Conservation (phyloP, 2,113 vertebrate species). For the Aptenodytes patagonicus region DNA sequence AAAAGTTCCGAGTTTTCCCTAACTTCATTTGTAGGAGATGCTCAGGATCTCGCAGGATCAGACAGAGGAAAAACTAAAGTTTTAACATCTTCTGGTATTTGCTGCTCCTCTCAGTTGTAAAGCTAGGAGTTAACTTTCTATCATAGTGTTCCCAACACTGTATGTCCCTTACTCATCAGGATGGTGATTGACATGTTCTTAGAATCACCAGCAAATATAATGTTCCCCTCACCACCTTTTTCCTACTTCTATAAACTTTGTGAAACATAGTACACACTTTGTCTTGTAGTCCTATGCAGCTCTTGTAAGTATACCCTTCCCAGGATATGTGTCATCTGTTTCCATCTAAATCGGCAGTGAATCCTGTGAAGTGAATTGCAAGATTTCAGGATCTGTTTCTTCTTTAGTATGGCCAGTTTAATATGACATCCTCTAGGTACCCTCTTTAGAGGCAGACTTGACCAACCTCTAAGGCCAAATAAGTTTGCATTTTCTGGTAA, state of each 20-base stretch:
- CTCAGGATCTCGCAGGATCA: neutral
- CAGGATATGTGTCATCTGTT: neutral
- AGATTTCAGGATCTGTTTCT: neutral
- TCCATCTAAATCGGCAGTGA: neutral
- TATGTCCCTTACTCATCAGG: neutral
- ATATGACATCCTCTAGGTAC: neutral
- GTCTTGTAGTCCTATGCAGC: neutral
- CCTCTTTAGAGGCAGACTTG: neutral
- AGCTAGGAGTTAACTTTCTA: neutral
- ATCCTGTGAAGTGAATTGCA: neutral
- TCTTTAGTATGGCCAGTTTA: neutral
- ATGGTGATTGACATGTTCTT: fast-evolving
- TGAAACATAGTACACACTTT: neutral
- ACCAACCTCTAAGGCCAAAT: neutral
- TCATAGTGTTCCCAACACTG: neutral
- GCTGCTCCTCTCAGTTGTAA: neutral
- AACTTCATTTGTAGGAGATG: neutral
- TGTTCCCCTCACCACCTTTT: neutral
- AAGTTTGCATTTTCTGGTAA: neutral
- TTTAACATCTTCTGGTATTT: neutral
- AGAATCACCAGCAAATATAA: neutral
- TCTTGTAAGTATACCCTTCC: neutral
- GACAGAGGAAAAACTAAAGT: neutral
- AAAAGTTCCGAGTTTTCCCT: neutral
- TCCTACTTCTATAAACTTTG: neutral